These are phyloP conservation scores for Parus major DNA, from an alignment of 2,113 vertebrate genomes.

Conservation along the genomic window DNA sequence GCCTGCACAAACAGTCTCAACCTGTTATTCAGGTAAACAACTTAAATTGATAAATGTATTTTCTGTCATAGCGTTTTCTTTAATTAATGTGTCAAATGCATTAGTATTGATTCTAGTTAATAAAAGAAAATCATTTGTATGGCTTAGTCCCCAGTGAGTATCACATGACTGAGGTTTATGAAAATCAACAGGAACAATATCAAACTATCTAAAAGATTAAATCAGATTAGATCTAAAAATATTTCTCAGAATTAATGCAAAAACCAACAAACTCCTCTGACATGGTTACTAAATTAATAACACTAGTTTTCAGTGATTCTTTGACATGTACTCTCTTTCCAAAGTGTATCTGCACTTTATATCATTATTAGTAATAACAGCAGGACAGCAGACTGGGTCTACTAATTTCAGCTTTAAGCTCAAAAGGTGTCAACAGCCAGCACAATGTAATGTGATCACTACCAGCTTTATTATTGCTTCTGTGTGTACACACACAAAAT, in stretches of 20 bases:
- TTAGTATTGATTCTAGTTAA: constrained; percentile 32
- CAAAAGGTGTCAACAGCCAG: background rate
- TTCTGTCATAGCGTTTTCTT: background rate
- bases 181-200: background rate
- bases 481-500: background rate
- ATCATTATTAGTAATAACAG: background rate
- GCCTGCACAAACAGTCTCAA: background rate
- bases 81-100: constrained; percentile 6
- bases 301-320: background rate
- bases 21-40: background rate
- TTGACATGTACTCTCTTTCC: background rate
- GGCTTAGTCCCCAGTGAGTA: background rate
- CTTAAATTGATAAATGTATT: background rate
- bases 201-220: background rate
- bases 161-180: background rate
- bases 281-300: background rate
- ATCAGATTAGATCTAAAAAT: background rate
- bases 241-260: background rate
- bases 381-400: background rate
- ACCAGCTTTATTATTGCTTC: background rate
- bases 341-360: background rate
- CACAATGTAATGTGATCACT: background rate
- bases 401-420: background rate
- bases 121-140: background rate
- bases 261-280: background rate